phyloP scores from a whole-genome alignment of 2,797 vertebrate species.

The Chloroceryle amazona region DNA sequence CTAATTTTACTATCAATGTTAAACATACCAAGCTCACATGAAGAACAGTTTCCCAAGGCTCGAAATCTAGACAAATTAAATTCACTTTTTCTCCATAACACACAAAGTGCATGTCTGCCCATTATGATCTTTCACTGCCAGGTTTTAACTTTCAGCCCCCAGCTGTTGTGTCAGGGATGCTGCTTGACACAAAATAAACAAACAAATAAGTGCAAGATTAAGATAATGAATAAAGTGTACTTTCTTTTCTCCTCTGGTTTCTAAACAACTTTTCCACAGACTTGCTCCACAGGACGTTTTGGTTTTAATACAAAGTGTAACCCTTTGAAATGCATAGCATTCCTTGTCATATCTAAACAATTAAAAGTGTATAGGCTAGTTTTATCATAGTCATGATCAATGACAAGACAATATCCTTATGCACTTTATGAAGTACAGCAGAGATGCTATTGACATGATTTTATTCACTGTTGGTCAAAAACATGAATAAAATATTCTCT shows the following conservation, averaged over 20 bases:
- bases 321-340: not conserved
- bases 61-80: constrained; percentile 18
- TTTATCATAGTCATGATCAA: not conserved
- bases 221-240: not conserved
- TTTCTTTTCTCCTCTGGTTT: not conserved
- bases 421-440: not conserved
- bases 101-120: not conserved
- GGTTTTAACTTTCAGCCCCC: constrained; percentile 44
- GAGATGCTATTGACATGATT: not conserved
- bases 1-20: constrained; percentile 19
- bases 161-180: not conserved
- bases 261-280: not conserved
- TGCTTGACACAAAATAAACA: constrained; percentile 19
- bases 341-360: not conserved
- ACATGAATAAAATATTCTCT: not conserved
- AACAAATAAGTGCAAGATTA: constrained; percentile 11
- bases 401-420: not conserved
- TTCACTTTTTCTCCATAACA: not conserved
- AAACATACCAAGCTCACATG: not conserved
- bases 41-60: not conserved
- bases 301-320: not conserved
- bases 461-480: not conserved
- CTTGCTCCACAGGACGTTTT: not conserved
- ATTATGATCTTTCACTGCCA: not conserved
- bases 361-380: not conserved